A percentile compares a stretch with the other conserved stretches of the same genome.
Evolutionary conservation across 2,888 invertebrate species (phyloP).

Genomic region (Nemapogon koenigi): DNA sequence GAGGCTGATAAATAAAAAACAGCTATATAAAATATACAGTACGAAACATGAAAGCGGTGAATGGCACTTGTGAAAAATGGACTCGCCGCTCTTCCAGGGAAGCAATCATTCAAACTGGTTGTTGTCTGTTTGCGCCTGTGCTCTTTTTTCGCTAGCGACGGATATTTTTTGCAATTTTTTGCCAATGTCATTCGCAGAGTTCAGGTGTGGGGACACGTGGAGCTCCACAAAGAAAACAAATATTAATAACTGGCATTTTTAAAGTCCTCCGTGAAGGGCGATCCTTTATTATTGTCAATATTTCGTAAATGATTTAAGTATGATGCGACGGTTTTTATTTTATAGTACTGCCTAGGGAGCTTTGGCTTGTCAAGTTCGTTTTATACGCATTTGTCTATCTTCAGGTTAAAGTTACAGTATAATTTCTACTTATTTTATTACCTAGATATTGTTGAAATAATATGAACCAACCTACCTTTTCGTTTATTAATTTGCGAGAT

Average conservation of each 20-base stretch:
- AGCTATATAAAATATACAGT: slow-evolving; percentile 54
- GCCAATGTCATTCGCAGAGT: slow-evolving; percentile 57
- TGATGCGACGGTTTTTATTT: slow-evolving; percentile 45
- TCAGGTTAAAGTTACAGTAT: too few relatives aligned
- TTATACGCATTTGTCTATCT: too few relatives aligned
- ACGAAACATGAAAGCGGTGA: slow-evolving; percentile 59
- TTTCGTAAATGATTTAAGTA: slow-evolving; percentile 62
- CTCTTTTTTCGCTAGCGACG: slow-evolving; percentile 52
- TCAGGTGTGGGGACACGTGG: slow-evolving; percentile 64
- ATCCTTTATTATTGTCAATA: slow-evolving; percentile 61
- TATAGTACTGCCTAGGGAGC: too few relatives aligned
- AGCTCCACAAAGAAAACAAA: slow-evolving; percentile 57
- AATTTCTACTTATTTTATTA: too few relatives aligned
- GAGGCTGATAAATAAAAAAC: slow-evolving; percentile 47
- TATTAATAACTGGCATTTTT: slow-evolving; percentile 64
- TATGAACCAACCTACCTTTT: too few relatives aligned
- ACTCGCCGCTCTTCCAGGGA: slow-evolving; percentile 64
- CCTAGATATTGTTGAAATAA: too few relatives aligned
- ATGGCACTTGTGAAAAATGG: slow-evolving; percentile 67
- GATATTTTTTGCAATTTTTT: slow-evolving; percentile 50
- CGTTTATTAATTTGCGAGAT: too few relatives aligned
- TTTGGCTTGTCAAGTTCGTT: too few relatives aligned
- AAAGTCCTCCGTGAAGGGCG: slow-evolving; percentile 41
- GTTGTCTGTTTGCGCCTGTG: slow-evolving; percentile 62
- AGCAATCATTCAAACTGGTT: slow-evolving; percentile 64